Evolutionary conservation across 2,113 vertebrate species (phyloP).

Genomic region (Pollachius pollachius): DNA sequence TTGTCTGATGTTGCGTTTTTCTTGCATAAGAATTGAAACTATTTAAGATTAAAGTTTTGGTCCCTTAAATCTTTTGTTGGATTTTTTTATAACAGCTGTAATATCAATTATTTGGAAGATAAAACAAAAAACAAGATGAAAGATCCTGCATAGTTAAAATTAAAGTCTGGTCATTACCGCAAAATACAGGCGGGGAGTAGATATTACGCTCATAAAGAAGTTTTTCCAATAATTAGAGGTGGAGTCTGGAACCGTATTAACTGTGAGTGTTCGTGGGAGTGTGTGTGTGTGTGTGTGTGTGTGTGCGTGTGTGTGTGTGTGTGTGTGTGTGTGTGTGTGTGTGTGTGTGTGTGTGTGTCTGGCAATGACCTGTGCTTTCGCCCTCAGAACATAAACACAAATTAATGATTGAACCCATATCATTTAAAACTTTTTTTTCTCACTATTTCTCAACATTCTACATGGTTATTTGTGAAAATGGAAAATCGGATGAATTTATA

Average conservation of each 20-base stretch:
- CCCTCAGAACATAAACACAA: no score
- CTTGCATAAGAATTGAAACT: not conserved
- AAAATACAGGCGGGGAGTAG: slow-evolving; percentile 30
- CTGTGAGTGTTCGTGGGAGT: slow-evolving; percentile 35
- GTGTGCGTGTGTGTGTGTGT: slow-evolving; percentile 2
- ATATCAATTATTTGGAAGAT: not conserved
- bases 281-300: slow-evolving; percentile 1
- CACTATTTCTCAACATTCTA: not conserved
- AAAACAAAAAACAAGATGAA: not conserved
- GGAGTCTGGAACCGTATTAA: slow-evolving; percentile 45
- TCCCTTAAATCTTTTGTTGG: not conserved
- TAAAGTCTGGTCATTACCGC: not conserved
- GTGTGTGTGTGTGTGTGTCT: no score
- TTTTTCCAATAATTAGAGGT: slow-evolving; percentile 64
- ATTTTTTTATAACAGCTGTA: not conserved
- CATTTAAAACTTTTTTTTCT: not conserved
- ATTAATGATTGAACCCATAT: not conserved
- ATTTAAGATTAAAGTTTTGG: not conserved
- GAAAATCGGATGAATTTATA: not conserved
- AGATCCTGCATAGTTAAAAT: not conserved
- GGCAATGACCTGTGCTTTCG: no score
- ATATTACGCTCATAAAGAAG: slow-evolving; percentile 53
- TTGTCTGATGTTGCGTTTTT: not conserved
- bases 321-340: no score
- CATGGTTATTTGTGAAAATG: no score